phyloP scores from a whole-genome alignment of 2,888 invertebrate species.

The Lithophane socia region DNA sequence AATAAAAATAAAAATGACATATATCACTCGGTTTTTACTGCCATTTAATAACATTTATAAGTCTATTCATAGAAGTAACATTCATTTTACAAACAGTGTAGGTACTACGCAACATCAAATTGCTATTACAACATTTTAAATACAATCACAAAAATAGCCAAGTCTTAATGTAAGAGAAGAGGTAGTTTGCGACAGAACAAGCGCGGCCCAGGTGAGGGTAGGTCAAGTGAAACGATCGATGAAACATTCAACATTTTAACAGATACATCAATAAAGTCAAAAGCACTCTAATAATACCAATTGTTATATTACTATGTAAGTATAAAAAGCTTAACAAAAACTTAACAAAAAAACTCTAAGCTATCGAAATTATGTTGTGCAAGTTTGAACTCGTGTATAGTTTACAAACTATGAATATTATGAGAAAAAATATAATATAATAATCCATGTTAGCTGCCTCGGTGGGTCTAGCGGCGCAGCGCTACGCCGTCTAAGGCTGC shows the following conservation, averaged over 20 bases:
- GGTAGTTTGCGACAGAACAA: conserved; percentile 34
- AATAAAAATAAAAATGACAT: not conserved
- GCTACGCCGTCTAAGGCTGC: not conserved
- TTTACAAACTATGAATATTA: conserved; percentile 7
- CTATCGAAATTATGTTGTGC: conserved; percentile 21
- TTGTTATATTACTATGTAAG: conserved; percentile 1
- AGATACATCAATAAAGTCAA: conserved; percentile 2
- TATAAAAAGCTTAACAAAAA: conserved; percentile 33
- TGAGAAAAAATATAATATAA: not conserved
- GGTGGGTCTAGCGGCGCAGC: not conserved
- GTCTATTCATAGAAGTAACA: conserved; percentile 29
- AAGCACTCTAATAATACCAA: not conserved
- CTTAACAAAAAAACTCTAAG: conserved; percentile 17
- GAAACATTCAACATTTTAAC: conserved; percentile 20
- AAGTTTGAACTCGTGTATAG: conserved; percentile 14
- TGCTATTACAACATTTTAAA: conserved; percentile 38
- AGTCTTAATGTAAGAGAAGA: conserved; percentile 33
- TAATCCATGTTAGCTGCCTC: not conserved
- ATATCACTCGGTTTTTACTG: not conserved
- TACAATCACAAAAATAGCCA: conserved; percentile 39
- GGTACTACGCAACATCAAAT: conserved; percentile 15
- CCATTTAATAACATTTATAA: conserved; percentile 7
- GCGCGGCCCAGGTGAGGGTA: conserved; percentile 20
- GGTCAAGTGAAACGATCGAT: conserved; percentile 14
- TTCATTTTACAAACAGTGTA: conserved; percentile 25